A percentile compares a stretch with the other conserved stretches of the same genome.
Conservation (phyloP, 1,140 invertebrate genomes). For the Psilanteris sp. region DNA sequence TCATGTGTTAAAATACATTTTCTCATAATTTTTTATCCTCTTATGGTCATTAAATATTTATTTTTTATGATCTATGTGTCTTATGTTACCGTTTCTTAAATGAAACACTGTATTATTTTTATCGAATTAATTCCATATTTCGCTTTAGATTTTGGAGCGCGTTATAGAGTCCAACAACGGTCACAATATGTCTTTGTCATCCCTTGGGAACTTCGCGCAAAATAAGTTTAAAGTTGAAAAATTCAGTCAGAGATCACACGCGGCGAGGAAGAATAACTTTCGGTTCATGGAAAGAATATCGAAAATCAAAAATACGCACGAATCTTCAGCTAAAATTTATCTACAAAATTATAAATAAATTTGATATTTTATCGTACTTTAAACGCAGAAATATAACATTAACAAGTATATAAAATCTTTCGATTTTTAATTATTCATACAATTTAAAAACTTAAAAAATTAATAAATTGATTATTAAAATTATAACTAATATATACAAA, state of each 20-base stretch:
- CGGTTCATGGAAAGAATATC: slow-evolving; percentile 26
- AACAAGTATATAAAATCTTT: no score
- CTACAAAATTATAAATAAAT: no score
- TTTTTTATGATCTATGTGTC: neutral
- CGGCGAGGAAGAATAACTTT: slow-evolving; percentile 46
- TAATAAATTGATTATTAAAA: no score
- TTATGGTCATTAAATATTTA: slow-evolving; percentile 14
- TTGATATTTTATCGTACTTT: no score
- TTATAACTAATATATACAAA: no score
- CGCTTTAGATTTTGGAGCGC: slow-evolving; percentile 21
- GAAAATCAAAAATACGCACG: slow-evolving; percentile 40
- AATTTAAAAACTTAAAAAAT: no score
- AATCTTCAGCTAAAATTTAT: no score
- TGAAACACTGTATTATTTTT: slow-evolving; percentile 32
- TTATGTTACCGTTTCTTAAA: slow-evolving; percentile 17
- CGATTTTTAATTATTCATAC: no score
- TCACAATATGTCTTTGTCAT: slow-evolving; percentile 55
- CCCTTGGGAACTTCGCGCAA: slow-evolving; percentile 42
- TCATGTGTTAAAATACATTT: neutral
- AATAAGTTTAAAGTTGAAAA: slow-evolving; percentile 59
- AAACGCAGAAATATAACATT: no score
- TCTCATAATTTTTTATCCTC: neutral
- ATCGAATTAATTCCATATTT: slow-evolving; percentile 37
- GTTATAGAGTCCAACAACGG: slow-evolving; percentile 21
- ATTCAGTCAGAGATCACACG: slow-evolving; percentile 46